Percentiles rank a stretch among this genome's conserved stretches.
phyloP scores from a whole-genome alignment of 37 sponge, comb jelly and placozoan genomes.

The Axinella damicornis region DNA sequence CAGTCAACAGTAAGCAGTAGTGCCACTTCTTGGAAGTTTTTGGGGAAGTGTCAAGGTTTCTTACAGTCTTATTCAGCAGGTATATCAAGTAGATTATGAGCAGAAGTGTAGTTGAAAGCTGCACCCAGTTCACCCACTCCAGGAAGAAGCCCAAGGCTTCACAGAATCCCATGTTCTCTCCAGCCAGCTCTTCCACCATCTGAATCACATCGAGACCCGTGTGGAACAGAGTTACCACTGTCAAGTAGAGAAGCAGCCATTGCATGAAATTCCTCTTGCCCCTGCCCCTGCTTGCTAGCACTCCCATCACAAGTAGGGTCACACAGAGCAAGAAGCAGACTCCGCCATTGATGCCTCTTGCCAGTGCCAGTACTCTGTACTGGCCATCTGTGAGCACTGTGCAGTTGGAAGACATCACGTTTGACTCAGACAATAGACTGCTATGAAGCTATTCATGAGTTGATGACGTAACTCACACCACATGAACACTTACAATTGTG shows the following conservation, averaged over 20 bases:
- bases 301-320: slow-evolving; percentile 18
- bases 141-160: neutral
- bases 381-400: neutral
- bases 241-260: neutral
- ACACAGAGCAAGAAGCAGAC: slow-evolving; percentile 24
- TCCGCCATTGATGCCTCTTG: slow-evolving; percentile 5
- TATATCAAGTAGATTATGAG: neutral
- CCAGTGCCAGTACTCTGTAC: neutral
- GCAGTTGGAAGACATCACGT: too few species aligned
- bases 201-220: neutral
- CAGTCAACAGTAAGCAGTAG: neutral
- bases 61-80: neutral
- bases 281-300: neutral
- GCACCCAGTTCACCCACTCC: neutral
- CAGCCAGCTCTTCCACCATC: neutral
- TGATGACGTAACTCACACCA: too few species aligned
- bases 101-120: neutral
- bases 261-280: neutral
- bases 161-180: neutral
- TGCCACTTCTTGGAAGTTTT: neutral
- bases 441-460: too few species aligned
- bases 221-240: neutral
- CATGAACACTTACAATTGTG: too few species aligned
- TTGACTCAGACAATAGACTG: too few species aligned
- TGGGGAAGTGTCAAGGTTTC: neutral